Evolutionary conservation across 2,797 vertebrate species (phyloP).

Genomic region (Rhabdomys pumilio): DNA sequence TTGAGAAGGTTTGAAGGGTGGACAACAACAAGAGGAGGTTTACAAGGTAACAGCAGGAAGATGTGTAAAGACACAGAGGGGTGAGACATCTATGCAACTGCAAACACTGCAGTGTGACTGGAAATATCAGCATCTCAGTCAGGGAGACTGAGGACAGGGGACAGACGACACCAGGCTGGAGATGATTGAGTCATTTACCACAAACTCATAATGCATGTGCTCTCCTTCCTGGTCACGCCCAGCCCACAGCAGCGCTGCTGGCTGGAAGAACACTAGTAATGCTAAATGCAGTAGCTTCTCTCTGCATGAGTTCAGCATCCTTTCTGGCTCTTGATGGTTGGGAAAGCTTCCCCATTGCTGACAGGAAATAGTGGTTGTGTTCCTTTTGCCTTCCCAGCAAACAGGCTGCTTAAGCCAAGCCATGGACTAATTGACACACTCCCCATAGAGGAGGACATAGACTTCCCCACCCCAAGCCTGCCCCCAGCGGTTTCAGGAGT

Average conservation of each 20-base stretch:
- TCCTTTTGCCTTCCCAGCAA: conserved; percentile 1
- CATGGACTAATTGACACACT: background rate
- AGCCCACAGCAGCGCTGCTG: background rate
- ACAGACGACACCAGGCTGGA: background rate
- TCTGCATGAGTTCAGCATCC: background rate
- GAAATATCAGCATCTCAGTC: background rate
- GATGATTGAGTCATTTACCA: background rate
- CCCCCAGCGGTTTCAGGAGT: background rate
- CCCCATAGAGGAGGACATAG: background rate
- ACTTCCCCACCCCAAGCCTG: too few relatives aligned
- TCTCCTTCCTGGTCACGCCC: background rate
- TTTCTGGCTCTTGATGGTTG: conserved; percentile 23
- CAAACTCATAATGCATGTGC: background rate
- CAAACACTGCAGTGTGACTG: background rate
- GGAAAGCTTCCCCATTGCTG: background rate
- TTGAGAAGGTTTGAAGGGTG: conserved; percentile 31
- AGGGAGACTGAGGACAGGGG: background rate
- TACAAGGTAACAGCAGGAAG: background rate
- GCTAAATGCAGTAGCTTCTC: background rate
- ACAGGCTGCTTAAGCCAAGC: background rate
- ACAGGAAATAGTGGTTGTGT: background rate
- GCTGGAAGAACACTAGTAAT: conserved; percentile 12
- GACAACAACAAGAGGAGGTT: background rate
- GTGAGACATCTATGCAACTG: background rate
- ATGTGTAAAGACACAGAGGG: background rate